Conservation (phyloP, 2,797 vertebrate species). For the Acanthornis magna region DNA sequence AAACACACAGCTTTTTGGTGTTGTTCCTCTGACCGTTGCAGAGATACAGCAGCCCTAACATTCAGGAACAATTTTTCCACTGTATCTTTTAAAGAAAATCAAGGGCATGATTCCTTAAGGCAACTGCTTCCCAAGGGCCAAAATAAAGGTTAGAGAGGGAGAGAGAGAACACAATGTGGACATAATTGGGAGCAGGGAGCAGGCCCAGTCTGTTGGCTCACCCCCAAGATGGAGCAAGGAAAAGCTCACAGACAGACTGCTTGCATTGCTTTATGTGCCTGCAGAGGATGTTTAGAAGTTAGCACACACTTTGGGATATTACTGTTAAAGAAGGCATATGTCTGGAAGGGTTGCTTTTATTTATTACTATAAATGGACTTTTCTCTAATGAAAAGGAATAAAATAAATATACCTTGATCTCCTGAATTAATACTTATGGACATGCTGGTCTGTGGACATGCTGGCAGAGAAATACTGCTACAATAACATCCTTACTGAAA, state of each 20-base stretch:
- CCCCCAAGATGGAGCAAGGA: neutral
- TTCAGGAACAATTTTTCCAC: neutral
- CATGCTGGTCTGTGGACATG: neutral
- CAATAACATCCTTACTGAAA: neutral
- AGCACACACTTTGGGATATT: slow-evolving; percentile 27
- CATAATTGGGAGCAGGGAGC: slow-evolving; percentile 7
- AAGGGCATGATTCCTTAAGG: neutral
- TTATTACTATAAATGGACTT: slow-evolving; percentile 18
- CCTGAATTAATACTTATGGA: neutral
- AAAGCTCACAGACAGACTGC: slow-evolving; percentile 20
- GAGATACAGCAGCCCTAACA: neutral
- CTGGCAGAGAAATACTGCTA: neutral
- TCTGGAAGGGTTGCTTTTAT: slow-evolving; percentile 27
- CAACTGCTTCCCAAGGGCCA: slow-evolving; percentile 21
- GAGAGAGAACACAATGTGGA: neutral
- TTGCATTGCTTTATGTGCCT: slow-evolving; percentile 31
- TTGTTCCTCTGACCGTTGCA: neutral
- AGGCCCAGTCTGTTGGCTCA: slow-evolving; percentile 11
- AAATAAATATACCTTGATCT: neutral
- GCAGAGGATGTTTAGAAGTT: slow-evolving; percentile 54
- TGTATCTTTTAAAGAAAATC: neutral
- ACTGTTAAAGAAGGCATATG: neutral
- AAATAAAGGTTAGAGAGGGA: slow-evolving; percentile 9
- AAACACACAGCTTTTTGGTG: neutral
- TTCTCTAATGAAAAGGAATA: neutral